phyloP scores from a whole-genome alignment of 2,797 vertebrate species.

The Cossypha dichroa region DNA sequence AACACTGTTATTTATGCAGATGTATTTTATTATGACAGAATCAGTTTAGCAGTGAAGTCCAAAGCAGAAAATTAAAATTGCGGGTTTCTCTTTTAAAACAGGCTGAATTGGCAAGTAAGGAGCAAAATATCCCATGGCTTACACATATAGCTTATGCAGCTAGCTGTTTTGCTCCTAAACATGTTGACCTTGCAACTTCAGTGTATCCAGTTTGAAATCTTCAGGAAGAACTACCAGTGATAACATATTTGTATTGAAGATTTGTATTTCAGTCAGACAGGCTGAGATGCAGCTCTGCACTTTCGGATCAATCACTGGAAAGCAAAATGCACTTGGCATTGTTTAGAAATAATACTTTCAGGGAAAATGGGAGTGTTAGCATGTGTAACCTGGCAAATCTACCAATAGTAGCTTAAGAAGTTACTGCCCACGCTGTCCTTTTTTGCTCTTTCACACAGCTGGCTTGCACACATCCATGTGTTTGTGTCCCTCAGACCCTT shows the following conservation, averaged over 20 bases:
- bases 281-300: background rate
- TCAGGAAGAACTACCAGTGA: slow-evolving; percentile 12
- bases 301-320: background rate
- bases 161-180: slow-evolving; percentile 30
- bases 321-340: background rate
- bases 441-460: background rate
- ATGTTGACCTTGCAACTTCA: slow-evolving; percentile 23
- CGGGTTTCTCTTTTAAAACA: background rate
- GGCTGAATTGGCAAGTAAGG: background rate
- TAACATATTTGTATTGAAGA: background rate
- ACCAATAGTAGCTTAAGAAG: background rate
- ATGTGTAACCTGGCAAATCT: background rate
- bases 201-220: background rate
- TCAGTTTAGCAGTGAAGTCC: background rate
- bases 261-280: slow-evolving; percentile 16
- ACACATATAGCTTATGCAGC: background rate
- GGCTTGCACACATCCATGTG: background rate
- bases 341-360: background rate
- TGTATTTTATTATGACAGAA: slow-evolving; percentile 11
- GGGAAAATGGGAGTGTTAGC: background rate
- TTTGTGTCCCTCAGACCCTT: background rate
- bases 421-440: background rate
- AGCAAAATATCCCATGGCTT: slow-evolving; percentile 5
- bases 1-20: slow-evolving; percentile 20
- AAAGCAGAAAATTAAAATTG: background rate